These are phyloP conservation scores for Nothura maculosa DNA, from an alignment of 2,797 vertebrate genomes.

Conservation along the genomic window DNA sequence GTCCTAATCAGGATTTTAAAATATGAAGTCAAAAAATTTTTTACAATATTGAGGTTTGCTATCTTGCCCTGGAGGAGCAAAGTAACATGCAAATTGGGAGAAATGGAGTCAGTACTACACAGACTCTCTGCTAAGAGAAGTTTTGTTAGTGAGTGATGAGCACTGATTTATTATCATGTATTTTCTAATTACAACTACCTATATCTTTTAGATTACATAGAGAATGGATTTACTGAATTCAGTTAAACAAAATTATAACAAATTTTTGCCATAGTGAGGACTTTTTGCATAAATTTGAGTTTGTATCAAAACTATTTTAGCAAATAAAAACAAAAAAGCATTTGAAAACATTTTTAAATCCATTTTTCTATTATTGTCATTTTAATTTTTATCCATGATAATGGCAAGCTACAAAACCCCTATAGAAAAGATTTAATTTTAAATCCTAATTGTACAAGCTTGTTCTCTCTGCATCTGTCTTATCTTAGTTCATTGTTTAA, in stretches of 20 bases:
- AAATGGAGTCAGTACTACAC: not conserved
- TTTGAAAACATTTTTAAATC: not conserved
- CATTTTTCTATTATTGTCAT: not conserved
- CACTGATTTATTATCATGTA: not conserved
- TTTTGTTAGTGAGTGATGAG: not conserved
- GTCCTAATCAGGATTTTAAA: constrained; percentile 5
- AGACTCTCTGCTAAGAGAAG: not conserved
- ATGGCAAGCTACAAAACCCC: not conserved
- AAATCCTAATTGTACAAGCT: not conserved
- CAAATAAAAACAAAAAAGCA: not conserved
- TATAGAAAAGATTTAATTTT: not conserved
- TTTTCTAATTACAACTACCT: not conserved
- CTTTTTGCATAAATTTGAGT: not conserved
- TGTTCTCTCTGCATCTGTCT: not conserved
- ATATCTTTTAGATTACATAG: not conserved
- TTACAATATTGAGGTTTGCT: not conserved
- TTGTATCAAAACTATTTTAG: not conserved
- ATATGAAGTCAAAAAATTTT: constrained; percentile 1
- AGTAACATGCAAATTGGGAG: not conserved
- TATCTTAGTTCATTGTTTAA: not conserved
- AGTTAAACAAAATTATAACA: not conserved
- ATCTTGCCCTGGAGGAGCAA: not conserved
- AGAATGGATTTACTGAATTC: not conserved
- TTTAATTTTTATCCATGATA: not conserved
- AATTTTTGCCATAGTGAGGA: not conserved